Percentiles rank a stretch among this genome's conserved stretches.
Evolutionary conservation across 2,888 invertebrate species (phyloP).

Genomic region (Drosophila paramelanica): DNA sequence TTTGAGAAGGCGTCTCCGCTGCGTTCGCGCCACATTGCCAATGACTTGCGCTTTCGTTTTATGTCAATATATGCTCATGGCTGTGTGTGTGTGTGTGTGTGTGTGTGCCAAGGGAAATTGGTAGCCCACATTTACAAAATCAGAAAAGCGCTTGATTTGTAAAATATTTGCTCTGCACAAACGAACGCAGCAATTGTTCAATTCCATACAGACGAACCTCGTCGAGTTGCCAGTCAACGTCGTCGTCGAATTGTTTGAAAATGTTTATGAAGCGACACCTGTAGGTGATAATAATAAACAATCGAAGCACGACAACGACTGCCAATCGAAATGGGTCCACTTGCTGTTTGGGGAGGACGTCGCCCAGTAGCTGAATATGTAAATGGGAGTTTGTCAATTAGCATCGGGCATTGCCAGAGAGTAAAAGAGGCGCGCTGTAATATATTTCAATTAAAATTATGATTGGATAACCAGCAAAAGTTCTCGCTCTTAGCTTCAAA

Average conservation of each 20-base stretch:
- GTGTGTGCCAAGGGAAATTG: constrained; percentile 75
- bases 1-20: constrained; percentile 63
- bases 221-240: constrained; percentile 36
- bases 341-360: constrained; percentile 14
- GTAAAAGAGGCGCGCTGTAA: not conserved
- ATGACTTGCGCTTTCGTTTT: constrained; percentile 78
- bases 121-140: constrained; percentile 81
- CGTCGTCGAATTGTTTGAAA: constrained; percentile 67
- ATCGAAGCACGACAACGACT: constrained; percentile 68
- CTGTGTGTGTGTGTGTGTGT: constrained; percentile 21
- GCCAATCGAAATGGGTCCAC: constrained; percentile 63
- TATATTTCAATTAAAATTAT: not conserved
- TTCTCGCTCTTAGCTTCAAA: too few species aligned
- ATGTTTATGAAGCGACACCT: constrained; percentile 80
- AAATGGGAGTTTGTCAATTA: constrained; percentile 24
- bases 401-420: not conserved
- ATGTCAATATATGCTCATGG: constrained; percentile 64
- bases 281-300: constrained; percentile 81
- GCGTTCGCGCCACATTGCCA: constrained; percentile 70
- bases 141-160: constrained; percentile 81
- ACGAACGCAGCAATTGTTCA: constrained; percentile 79
- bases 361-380: constrained; percentile 27
- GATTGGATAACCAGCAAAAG: too few species aligned
- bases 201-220: constrained; percentile 63
- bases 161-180: constrained; percentile 80